Evolutionary conservation across 1,140 invertebrate genomes (phyloP).

Genomic region (Lepidurus arcticus): DNA sequence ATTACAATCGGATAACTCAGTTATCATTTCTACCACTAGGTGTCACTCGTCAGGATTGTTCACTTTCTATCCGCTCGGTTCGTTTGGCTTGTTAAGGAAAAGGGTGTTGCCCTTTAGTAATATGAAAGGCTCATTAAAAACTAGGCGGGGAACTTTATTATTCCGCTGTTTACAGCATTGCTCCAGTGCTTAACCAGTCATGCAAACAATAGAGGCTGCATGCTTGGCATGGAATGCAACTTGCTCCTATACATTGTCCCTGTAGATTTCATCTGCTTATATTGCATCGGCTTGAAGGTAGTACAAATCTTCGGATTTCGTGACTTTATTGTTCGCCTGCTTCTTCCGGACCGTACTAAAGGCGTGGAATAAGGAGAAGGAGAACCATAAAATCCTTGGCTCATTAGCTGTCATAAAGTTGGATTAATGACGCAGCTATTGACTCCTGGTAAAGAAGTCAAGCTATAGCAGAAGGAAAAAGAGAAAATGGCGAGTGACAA

Average conservation of each 20-base stretch:
- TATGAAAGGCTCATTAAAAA: slow-evolving; percentile 9
- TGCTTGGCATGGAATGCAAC: neutral
- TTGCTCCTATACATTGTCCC: neutral
- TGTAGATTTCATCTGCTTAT: neutral
- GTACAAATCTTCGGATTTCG: neutral
- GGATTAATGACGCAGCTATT: neutral
- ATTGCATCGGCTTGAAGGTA: neutral
- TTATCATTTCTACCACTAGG: neutral
- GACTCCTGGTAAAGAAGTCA: neutral
- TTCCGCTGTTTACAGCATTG: neutral
- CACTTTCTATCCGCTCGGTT: neutral
- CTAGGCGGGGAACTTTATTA: neutral
- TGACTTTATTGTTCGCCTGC: neutral
- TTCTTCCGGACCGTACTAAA: neutral
- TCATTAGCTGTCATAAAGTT: slow-evolving; percentile 7
- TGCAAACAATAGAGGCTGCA: slow-evolving; percentile 5
- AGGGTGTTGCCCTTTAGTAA: neutral
- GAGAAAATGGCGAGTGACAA: neutral
- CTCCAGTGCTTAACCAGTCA: neutral
- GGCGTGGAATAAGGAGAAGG: neutral
- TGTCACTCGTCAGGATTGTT: neutral
- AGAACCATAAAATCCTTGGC: slow-evolving; percentile 4
- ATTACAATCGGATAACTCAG: neutral
- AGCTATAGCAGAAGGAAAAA: neutral
- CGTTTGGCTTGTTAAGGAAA: neutral